These are phyloP conservation scores for Lophius americanus DNA, from an alignment of 2,797 vertebrate genomes.

Conservation along the genomic window DNA sequence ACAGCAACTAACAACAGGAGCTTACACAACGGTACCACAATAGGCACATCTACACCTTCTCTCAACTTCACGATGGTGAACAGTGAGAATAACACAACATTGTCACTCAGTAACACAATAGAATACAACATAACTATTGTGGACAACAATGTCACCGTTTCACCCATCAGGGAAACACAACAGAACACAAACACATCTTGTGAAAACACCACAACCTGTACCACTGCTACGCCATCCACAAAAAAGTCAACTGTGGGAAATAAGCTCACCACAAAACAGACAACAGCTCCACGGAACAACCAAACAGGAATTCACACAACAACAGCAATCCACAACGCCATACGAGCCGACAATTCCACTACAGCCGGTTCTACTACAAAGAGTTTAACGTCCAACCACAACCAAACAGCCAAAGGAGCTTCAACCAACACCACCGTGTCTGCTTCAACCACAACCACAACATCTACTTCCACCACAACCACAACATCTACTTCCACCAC, in stretches of 20 bases:
- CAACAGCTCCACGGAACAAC: slow-evolving; percentile 24
- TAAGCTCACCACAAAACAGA: background rate
- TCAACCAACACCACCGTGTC: slow-evolving; percentile 5
- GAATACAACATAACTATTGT: no score
- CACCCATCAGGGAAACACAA: background rate
- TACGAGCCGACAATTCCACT: slow-evolving; percentile 9
- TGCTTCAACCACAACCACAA: no score
- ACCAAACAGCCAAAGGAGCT: background rate
- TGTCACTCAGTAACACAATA: background rate
- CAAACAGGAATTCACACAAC: slow-evolving; percentile 27
- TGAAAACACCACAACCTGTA: background rate
- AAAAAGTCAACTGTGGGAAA: slow-evolving; percentile 1
- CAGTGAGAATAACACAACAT: background rate
- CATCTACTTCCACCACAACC: background rate
- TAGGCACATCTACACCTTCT: background rate
- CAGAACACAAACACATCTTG: background rate
- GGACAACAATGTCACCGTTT: background rate
- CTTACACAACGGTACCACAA: background rate
- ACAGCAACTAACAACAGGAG: no score
- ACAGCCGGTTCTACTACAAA: background rate
- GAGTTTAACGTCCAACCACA: background rate
- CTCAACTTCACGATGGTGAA: background rate
- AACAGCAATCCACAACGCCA: background rate
- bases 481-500: background rate
- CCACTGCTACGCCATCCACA: background rate